Base-by-base conservation (phyloP, 1,140 invertebrate species). In the Drosophila ogumai region DNA sequence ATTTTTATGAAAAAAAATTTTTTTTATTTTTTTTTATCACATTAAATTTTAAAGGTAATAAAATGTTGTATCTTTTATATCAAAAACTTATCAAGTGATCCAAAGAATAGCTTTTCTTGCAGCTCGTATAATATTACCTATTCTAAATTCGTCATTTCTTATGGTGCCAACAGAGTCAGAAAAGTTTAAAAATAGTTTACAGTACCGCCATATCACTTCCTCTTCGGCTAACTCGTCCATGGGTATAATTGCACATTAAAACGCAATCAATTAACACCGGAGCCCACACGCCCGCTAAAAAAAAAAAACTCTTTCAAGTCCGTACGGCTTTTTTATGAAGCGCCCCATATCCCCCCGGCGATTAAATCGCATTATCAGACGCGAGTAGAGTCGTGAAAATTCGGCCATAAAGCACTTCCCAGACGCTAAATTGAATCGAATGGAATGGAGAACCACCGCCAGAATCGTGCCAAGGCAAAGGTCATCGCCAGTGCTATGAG, bases 171-270 rank as follows among this genome's bases (percentile, higher is more conserved):
- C 7, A 25, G 8, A 34, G 31, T 41, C 19, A 25, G 8, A 31
- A 44, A 13, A 15, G 19, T 57, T 59, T 31, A 65, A 80, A 60
- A 50, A 56, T 49, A 47, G 19, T 56, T 67, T 69, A 72, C 52
- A 50, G 15, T 36, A 15, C 40, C 50, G 32, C 13, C 28, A 59
- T 58, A 68, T 52, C 36, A 47, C 40, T 44, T 58, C 43, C 60
- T 60, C 36, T 44, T 67, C 47, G n/a, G 8, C 13, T 6, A 19
- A 8, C 41, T 47, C 66, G 41, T 15, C 31, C n/a, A 47, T 47
- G 19, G 46, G 15, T 74, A 74, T 74, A 74, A 76, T 76, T 76
- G 77, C 73, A 80, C 59, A 86, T 86, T 85, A 81, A 68, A 86
- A 56, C 47, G 47, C 49, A 80, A 85, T 85, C 77, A 84, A 85